phyloP scores from a whole-genome alignment of 2,113 vertebrate species.

The Siniperca knerii region DNA sequence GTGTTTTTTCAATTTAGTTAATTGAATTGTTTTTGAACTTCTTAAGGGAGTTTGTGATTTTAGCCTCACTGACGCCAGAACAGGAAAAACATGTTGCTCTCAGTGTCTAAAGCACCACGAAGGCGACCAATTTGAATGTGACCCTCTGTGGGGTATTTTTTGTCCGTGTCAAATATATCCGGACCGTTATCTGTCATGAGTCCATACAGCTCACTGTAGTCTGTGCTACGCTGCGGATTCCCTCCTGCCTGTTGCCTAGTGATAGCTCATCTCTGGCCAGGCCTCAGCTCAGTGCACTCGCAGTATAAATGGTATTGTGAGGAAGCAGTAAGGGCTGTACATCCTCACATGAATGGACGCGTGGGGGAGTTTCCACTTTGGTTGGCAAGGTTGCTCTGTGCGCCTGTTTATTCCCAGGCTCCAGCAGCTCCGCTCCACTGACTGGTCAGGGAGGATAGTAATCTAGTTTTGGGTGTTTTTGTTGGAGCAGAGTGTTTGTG shows the following conservation, averaged over 20 bases:
- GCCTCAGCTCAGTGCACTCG: constrained; percentile 53
- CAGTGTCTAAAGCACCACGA: constrained; percentile 7
- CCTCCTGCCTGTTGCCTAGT: constrained; percentile 78
- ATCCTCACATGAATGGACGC: constrained; percentile 71
- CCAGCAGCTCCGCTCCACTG: constrained; percentile 45
- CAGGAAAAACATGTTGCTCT: constrained; percentile 10
- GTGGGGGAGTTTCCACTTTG: constrained; percentile 69
- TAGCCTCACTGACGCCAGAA: not conserved
- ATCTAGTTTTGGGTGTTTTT: not conserved
- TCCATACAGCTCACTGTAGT: constrained; percentile 40
- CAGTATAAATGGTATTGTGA: constrained; percentile 54
- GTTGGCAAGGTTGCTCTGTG: constrained; percentile 64
- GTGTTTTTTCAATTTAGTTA: constrained; percentile 13
- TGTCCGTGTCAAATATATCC: constrained; percentile 27
- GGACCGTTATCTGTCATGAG: constrained; percentile 54
- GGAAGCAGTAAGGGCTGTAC: constrained; percentile 56
- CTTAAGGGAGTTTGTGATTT: constrained; percentile 12
- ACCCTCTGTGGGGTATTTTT: constrained; percentile 18
- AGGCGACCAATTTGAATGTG: constrained; percentile 1
- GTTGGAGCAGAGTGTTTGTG: constrained; percentile 11
- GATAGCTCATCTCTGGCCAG: constrained; percentile 65
- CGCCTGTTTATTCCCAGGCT: constrained; percentile 62
- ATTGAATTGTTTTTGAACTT: constrained; percentile 36
- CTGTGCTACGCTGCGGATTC: constrained; percentile 57
- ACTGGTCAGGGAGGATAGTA: constrained; percentile 1